Evolutionary conservation across 2,888 invertebrate species (phyloP).

Genomic region (Corbicula japonica): DNA sequence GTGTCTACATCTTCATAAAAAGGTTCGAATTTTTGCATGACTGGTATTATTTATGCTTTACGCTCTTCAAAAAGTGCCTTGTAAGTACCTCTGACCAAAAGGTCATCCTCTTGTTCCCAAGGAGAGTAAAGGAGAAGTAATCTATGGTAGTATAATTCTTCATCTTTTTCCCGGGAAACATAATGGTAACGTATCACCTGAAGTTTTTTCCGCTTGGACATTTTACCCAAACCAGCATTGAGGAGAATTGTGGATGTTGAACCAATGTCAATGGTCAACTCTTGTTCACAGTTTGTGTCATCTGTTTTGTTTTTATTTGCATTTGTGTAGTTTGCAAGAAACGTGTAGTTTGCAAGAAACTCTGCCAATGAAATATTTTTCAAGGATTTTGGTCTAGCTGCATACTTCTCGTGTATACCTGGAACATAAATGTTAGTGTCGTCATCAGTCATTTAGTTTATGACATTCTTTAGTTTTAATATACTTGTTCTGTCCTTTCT

Average conservation of each 20-base stretch:
- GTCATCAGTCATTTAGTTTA: constrained; percentile 46
- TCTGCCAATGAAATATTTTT: constrained; percentile 47
- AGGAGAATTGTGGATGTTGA: constrained; percentile 5
- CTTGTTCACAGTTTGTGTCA: constrained; percentile 14
- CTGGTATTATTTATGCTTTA: constrained; percentile 16
- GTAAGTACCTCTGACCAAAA: constrained; percentile 38
- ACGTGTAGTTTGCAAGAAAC: constrained; percentile 46
- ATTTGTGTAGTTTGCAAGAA: not conserved
- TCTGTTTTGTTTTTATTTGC: not conserved
- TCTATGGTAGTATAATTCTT: constrained; percentile 39
- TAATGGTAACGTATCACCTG: constrained; percentile 39
- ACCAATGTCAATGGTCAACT: not conserved
- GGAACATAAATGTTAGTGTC: constrained; percentile 53
- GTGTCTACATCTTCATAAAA: constrained; percentile 36
- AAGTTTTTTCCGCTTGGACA: constrained; percentile 24
- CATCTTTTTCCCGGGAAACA: constrained; percentile 35
- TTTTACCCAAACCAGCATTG: constrained; percentile 20
- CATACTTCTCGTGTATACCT: constrained; percentile 59
- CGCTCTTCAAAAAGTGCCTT: constrained; percentile 32
- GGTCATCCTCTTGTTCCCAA: constrained; percentile 35
- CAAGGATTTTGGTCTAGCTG: constrained; percentile 40
- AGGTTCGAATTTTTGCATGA: constrained; percentile 29
- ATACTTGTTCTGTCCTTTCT: constrained; percentile 51
- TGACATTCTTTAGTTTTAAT: constrained; percentile 37
- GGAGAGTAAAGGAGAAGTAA: constrained; percentile 49